phyloP scores from a whole-genome alignment of 1,140 invertebrate genomes.

The Brachionus paranguensis region DNA sequence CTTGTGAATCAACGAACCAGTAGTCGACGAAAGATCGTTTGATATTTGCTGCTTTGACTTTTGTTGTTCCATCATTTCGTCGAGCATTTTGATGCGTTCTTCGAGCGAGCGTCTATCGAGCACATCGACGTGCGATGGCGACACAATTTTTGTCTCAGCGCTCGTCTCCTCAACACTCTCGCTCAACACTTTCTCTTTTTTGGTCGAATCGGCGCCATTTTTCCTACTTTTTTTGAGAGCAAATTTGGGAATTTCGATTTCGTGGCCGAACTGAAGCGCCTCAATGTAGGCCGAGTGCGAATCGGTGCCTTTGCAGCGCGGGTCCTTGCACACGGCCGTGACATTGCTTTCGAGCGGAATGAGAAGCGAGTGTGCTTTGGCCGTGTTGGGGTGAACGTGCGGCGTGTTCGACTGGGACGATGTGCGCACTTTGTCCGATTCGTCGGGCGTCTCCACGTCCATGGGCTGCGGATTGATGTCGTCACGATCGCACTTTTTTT shows the following conservation, averaged over 20 bases:
- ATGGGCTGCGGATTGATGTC: not conserved
- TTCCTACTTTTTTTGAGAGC: not conserved
- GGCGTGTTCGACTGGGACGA: not conserved
- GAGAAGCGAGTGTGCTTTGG: not conserved
- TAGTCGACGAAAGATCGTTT: not conserved
- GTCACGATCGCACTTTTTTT: not conserved
- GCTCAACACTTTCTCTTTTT: not conserved
- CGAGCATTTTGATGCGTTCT: conserved; percentile 27
- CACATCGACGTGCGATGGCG: not conserved
- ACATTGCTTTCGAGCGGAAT: not conserved
- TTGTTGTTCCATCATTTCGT: conserved; percentile 37
- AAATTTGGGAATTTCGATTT: conserved; percentile 21
- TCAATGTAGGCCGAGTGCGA: not conserved
- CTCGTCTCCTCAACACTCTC: not conserved
- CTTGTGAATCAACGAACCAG: not conserved
- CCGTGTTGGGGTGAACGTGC: not conserved
- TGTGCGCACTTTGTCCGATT: not conserved
- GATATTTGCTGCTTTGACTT: not conserved
- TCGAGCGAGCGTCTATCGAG: conserved; percentile 13
- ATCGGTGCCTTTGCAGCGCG: not conserved
- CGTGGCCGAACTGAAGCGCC: not conserved
- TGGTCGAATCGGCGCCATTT: not conserved
- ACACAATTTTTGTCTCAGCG: not conserved
- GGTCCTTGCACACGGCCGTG: not conserved
- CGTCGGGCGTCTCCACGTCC: conserved; percentile 2